Conservation (phyloP, 2,888 invertebrate genomes). For the Dione juno region DNA sequence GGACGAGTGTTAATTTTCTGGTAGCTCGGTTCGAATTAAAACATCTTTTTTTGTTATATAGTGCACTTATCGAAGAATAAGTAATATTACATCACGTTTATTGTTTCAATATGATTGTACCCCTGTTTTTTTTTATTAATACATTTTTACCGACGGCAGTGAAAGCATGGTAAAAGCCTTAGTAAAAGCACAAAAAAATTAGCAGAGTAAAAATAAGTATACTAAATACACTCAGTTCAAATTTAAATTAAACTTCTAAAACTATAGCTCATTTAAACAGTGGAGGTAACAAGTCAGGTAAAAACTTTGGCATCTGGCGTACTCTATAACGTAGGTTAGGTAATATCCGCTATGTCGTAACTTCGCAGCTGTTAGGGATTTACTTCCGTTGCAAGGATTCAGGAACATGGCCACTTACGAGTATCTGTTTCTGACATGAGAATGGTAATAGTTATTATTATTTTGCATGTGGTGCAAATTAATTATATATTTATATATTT, state of each 20-base stretch:
- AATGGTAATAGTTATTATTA: neutral
- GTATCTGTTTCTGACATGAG: constrained; percentile 39
- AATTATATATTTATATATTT: too few species aligned
- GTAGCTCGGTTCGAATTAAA: too few species aligned
- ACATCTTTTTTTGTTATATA: too few species aligned
- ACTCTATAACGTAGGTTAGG: constrained; percentile 24
- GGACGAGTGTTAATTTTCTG: too few species aligned
- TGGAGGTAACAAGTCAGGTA: constrained; percentile 13
- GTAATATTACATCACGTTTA: too few species aligned
- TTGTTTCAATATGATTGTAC: too few species aligned
- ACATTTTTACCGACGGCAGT: too few species aligned
- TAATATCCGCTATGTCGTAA: constrained; percentile 37
- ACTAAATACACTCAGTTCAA: neutral
- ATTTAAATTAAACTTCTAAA: constrained; percentile 1
- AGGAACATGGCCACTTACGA: constrained; percentile 23
- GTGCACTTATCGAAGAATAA: too few species aligned
- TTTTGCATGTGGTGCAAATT: too few species aligned
- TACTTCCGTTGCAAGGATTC: constrained; percentile 58
- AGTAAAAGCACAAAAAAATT: too few species aligned
- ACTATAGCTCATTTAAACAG: neutral
- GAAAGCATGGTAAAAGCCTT: too few species aligned
- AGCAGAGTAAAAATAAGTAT: neutral
- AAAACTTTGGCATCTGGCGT: constrained; percentile 23
- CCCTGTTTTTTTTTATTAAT: too few species aligned
- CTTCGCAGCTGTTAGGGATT: constrained; percentile 45